Base-by-base conservation (phyloP, 92 coral and sea anemone genomes). In the Parazoanthus swiftii region DNA sequence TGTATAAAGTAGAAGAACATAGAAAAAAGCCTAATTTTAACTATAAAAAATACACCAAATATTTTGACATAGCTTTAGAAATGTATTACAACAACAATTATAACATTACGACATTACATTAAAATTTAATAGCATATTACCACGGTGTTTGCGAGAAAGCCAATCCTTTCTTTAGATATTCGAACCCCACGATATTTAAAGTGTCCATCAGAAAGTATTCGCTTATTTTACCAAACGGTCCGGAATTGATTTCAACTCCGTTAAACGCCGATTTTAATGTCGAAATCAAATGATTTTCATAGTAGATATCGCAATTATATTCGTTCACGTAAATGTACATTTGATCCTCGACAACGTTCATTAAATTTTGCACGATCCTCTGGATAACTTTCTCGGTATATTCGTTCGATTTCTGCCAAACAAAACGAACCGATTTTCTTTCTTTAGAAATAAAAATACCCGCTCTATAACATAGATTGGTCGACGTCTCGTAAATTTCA, bases 201-300 rank as follows among this genome's bases (percentile, higher is more conserved):
- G 73, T 67, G 73, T 67, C 73, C 73, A 67, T 67, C 73, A 67
- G 73, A 67, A 67, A 67, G 73, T 67, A 67, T 67, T 67, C 73
- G 73, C 0, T 67, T 67, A 67, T 67, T 67, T 67, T 67, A 67
- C 73, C 73, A 67, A 67, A 67, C 73, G 73, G 73, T 67, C 73
- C 73, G 73, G 73, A 18, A 67, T 67, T 18, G 73, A 67, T 67
- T 67, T 67, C 73, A 29, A 67, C 73, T 67, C 73, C 73, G 73
- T 67, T 67, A 67, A 67, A 67, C 20, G 73, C 73, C 29, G 73
- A 67, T 67, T 67, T 67, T 67, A 67, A 67, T 67, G 73, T 67
- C 73, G 73, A 67, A 67, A 67, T 67, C 73, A 67, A 67, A 67
- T 67, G 73, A 67, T 67, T 67, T 67, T 67, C 73, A 67, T 67